phyloP scores from a whole-genome alignment of 2,113 vertebrate species.

The Aleadryas rufinucha region DNA sequence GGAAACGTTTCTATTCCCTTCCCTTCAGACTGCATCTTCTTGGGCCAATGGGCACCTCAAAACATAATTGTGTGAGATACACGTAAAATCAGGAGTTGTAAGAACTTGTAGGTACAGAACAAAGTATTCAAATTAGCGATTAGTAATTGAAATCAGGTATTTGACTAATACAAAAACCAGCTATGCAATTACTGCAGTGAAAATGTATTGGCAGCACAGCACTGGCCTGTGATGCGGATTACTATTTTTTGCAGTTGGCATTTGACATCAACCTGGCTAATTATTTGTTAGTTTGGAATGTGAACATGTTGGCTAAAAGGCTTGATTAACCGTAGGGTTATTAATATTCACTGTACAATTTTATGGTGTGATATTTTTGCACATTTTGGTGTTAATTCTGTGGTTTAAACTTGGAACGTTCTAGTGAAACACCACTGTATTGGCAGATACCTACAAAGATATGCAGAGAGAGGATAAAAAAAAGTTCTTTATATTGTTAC shows the following conservation, averaged over 20 bases:
- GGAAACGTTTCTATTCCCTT: neutral
- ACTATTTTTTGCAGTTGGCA: neutral
- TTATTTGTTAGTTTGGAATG: neutral
- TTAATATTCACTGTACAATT: neutral
- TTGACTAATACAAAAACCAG: neutral
- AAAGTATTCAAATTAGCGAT: neutral
- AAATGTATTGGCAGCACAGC: neutral
- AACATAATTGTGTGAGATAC: neutral
- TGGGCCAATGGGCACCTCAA: neutral
- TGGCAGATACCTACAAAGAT: neutral
- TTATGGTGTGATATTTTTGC: neutral
- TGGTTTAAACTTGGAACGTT: neutral
- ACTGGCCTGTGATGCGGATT: neutral
- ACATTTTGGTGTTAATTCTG: neutral
- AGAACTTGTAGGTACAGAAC: neutral
- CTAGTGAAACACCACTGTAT: neutral
- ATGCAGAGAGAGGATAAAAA: neutral
- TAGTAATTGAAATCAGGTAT: neutral
- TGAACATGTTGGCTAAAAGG: neutral
- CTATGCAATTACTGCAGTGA: neutral
- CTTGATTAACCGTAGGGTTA: neutral
- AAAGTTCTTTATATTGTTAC: neutral
- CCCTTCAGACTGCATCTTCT: conserved; percentile 9
- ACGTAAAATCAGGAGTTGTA: neutral
- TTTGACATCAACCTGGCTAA: neutral